phyloP scores from a whole-genome alignment of 2,797 vertebrate species.

The Rhynchonycteris naso region DNA sequence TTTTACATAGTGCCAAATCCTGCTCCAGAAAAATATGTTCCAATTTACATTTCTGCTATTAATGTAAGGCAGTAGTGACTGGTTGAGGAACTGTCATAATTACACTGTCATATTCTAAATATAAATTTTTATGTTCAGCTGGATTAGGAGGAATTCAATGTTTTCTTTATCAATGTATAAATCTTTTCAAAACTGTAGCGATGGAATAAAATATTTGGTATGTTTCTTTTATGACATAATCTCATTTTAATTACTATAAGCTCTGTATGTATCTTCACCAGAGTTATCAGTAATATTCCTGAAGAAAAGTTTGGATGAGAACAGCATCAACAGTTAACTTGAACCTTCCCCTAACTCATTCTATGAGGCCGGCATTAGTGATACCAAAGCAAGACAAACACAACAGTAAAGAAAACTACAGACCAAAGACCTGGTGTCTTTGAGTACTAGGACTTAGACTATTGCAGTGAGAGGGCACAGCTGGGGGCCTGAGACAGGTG shows the following conservation, averaged over 20 bases:
- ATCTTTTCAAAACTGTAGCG: background rate
- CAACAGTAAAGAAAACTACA: background rate
- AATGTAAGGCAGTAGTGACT: background rate
- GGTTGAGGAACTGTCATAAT: background rate
- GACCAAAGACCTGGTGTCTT: slow-evolving; percentile 81
- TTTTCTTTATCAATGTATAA: background rate
- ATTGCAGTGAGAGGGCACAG: slow-evolving; percentile 91
- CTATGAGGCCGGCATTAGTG: background rate
- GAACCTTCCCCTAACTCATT: background rate
- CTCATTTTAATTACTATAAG: background rate
- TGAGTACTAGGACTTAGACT: slow-evolving; percentile 91
- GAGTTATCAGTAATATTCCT: background rate
- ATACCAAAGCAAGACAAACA: slow-evolving; percentile 11
- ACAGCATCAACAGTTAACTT: background rate
- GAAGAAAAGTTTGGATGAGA: background rate
- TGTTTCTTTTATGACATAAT: slow-evolving; percentile 26
- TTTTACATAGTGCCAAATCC: slow-evolving; percentile 34
- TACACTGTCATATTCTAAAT: background rate
- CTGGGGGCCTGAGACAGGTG: background rate
- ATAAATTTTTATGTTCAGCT: background rate
- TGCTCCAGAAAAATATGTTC: slow-evolving; percentile 50
- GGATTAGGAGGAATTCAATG: background rate
- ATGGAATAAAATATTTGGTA: background rate
- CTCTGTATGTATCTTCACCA: background rate
- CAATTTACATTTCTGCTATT: slow-evolving; percentile 47